Evolutionary conservation across 2,113 vertebrate genomes (phyloP), one percentile per base, ranked within the genome.

Genomic region (Nerophis ophidion): DNA sequence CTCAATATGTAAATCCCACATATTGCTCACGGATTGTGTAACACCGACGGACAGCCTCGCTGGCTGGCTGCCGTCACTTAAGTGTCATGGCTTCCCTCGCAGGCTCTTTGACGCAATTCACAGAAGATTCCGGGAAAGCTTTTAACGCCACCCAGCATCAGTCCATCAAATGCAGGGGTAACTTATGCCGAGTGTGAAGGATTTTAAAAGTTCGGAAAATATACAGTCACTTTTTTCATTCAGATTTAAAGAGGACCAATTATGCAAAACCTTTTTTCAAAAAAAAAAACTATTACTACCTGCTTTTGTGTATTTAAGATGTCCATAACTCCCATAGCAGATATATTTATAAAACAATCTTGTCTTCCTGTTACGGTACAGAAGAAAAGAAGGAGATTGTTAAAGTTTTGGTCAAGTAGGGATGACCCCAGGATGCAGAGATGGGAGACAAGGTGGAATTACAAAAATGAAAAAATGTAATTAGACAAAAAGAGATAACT

Each of bases 11-110:
- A 57, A 69, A 61, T 62, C 35, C 40, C 6, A 17, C 33, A 55
- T 57, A n/a, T 60, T 19, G 26, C 50, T 58, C 45, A 34, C 64
- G 67, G 52, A 74, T 74, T 71, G 55, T 56, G 11, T 44, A 63
- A 63, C 48, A 54, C 16, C 5, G 7, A 35, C n/a, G 56, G 65
- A 56, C 64, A 33, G 36, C 40, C 48, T 44, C 40, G 2, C 40
- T 60, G 74, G 62, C 62, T 48, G 10, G 19, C 17, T 35, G 33
- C 47, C 26, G 45, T 74, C 71, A 76, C 60, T 76, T 75, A 44
- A 76, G 44, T 70, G 65, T 75, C 61, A 53, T 48, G 40, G 1
- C 15, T 58, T 15, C 17, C 26, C 50, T 47, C 50, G 48, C 61
- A 47, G 56, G 54, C 42, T 72, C 71, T 80, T 54, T 42, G 11